Base-by-base conservation (phyloP, 2,888 invertebrate species). In the Epiblema foenella region DNA sequence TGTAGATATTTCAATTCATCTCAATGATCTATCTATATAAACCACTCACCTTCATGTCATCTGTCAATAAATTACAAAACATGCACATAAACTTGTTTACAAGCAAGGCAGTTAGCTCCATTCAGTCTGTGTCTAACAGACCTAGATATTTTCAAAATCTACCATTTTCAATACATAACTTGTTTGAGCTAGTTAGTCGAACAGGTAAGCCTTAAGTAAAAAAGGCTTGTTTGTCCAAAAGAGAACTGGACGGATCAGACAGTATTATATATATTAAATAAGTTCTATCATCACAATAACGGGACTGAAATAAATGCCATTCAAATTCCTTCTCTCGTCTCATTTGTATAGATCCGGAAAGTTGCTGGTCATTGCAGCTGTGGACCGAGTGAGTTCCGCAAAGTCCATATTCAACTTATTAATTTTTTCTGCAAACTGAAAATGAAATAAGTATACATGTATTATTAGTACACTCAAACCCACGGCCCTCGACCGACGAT, bases 361-460 rank as follows among this genome's bases (percentile, higher is more conserved):
- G 15, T 51, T 15, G 33, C 54, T 37, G 15, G 62, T 66, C 33
- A 73, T 70, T 11, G 66, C 57, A 33, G 58, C 57, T 20, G 52
- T 57, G 18, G 66, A 56, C 37, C 62, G 51, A 20, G 74, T 66
- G n/a, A 74, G 74, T 12, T 74, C 52, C 7, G 66, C 62, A 20
- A 74, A 72, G 7, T 72, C 74, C n/a, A 89, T 89, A 51, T 88
- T 88, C n/a, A 93, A 77, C 69, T 89, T 87, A 72, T 87, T 88
- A 66, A 93, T 83, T 70, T 85, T 89, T 69, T 89, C 91, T 4
- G 87, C 83, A 68, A 87, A 89, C 93, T 93, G 83, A 46, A 89
- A 68, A 54, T 46, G 0, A 57, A 54, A 51, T 37, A 57, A 54
- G 46, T 37, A 74, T 62, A 33, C 33, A 33, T 33, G 5, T 5